Conservation (phyloP, 1,140 invertebrate genomes). For the Diabrotica undecimpunctata region DNA sequence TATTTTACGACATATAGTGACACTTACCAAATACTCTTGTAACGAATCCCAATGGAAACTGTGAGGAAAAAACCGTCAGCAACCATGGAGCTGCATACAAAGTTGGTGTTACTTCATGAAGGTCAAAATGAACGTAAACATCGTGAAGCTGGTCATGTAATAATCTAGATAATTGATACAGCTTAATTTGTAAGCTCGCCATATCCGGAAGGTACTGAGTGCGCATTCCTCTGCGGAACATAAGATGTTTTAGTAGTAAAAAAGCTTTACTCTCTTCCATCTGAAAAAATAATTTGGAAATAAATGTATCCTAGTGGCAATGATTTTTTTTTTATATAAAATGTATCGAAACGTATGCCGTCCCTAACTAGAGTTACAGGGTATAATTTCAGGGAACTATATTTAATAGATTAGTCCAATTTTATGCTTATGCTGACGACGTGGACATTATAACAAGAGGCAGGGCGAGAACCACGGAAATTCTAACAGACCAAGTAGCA, state of each 20-base stretch:
- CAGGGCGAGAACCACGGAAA: too few relatives aligned
- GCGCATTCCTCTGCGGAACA: conserved; percentile 83
- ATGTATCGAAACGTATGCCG: too few relatives aligned
- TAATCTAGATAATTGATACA: conserved; percentile 91
- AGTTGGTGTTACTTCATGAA: conserved; percentile 85
- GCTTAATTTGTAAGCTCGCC: conserved; percentile 84
- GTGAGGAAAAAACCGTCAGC: conserved; percentile 91
- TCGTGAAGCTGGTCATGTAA: conserved; percentile 83
- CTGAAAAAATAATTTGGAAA: conserved; percentile 53
- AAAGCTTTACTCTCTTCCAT: conserved; percentile 89
- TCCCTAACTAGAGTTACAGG: too few relatives aligned
- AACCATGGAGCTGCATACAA: conserved; percentile 96
- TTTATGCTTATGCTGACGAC: too few relatives aligned
- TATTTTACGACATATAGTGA: not conserved
- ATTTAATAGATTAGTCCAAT: not conserved
- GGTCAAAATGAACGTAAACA: conserved; percentile 85
- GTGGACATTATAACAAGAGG: too few relatives aligned
- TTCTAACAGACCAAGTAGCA: too few relatives aligned
- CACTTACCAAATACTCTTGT: conserved; percentile 83
- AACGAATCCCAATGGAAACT: conserved; percentile 94
- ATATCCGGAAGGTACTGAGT: conserved; percentile 91
- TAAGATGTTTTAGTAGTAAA: conserved; percentile 80
- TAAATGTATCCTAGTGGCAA: not conserved
- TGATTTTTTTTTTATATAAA: conserved; percentile 4
- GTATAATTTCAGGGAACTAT: not conserved